A percentile compares a stretch with the other conserved stretches of the same genome.
These are phyloP conservation scores for Pipistrellus pipistrellus DNA, from an alignment of 2,797 vertebrate species.

Conservation along the genomic window DNA sequence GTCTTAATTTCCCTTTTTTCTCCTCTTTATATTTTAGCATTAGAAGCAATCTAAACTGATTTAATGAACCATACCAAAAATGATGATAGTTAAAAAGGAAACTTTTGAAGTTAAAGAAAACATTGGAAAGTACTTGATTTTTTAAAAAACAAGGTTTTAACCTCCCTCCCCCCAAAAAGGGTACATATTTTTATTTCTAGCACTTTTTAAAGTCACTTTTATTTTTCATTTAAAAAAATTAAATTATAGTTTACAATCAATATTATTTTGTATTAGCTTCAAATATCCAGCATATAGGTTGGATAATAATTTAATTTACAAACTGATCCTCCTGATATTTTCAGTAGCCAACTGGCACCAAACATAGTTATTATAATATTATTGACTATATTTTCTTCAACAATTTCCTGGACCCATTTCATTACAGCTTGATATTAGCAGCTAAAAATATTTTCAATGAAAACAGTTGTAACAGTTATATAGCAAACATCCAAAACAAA, in stretches of 20 bases:
- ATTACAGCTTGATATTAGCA: background rate
- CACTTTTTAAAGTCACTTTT: background rate
- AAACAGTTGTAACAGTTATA: background rate
- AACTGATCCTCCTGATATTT: background rate
- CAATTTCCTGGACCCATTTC: background rate
- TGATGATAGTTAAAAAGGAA: background rate
- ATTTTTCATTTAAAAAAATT: background rate
- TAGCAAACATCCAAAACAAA: background rate
- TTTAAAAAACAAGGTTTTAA: background rate
- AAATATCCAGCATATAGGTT: background rate
- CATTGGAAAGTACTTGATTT: background rate
- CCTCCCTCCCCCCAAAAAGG: background rate
- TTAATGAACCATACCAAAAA: background rate
- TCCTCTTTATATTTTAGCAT: background rate
- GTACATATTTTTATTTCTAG: background rate
- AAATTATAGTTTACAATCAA: background rate
- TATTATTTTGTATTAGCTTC: background rate
- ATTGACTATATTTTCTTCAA: background rate
- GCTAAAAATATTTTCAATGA: conserved; percentile 12
- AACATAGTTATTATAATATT: background rate
- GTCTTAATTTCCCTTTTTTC: background rate
- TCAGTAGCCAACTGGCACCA: background rate
- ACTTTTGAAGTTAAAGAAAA: conserved; percentile 27
- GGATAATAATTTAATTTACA: background rate
- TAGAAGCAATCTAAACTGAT: background rate